phyloP scores from a whole-genome alignment of 2,113 vertebrate species.

The Castor canadensis region DNA sequence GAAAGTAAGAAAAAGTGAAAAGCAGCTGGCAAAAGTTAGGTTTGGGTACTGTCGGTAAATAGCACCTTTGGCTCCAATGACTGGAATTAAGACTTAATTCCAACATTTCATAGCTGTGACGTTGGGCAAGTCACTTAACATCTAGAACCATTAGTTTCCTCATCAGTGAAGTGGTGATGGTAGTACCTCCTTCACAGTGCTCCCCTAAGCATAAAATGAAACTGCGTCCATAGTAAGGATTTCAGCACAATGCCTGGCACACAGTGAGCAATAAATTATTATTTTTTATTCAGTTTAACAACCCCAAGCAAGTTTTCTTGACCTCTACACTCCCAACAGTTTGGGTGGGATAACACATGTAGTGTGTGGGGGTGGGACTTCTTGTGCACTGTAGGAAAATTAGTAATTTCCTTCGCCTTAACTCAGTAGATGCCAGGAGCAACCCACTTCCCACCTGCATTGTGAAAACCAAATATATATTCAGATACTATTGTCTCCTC shows the following conservation, averaged over 20 bases:
- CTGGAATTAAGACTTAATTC: not conserved
- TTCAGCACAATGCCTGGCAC: not conserved
- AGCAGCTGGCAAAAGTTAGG: not conserved
- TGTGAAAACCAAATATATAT: not conserved
- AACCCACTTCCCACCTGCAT: too few relatives aligned
- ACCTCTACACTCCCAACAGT: not conserved
- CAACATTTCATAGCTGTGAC: not conserved
- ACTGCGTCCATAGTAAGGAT: not conserved
- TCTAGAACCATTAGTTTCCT: not conserved
- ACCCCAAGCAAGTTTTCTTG: not conserved
- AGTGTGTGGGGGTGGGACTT: too few relatives aligned
- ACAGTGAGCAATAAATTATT: not conserved
- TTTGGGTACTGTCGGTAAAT: not conserved
- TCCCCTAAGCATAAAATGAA: not conserved
- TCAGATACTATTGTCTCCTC: not conserved
- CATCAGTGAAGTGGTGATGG: not conserved
- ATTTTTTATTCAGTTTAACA: not conserved
- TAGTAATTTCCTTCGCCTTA: not conserved
- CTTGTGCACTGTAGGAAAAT: not conserved
- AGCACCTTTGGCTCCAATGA: too few relatives aligned
- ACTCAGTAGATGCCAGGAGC: not conserved
- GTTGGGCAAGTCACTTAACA: not conserved
- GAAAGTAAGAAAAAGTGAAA: not conserved
- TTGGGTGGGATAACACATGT: not conserved
- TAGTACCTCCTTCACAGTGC: not conserved